Conservation (phyloP, 2,113 vertebrate species). For the Gasterosteus nipponicus region DNA sequence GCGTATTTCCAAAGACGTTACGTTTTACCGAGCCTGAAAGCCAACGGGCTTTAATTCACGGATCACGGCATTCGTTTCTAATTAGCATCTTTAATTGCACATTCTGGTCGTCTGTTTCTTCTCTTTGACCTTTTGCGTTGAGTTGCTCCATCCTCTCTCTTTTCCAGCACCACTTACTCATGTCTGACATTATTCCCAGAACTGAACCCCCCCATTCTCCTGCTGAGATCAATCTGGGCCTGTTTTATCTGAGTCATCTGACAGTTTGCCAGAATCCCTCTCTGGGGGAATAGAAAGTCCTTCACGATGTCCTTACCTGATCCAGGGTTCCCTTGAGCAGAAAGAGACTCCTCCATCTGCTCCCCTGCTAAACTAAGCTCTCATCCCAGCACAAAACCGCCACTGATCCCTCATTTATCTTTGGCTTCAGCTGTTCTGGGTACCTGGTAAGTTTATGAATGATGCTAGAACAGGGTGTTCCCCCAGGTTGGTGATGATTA, state of each 20-base stretch:
- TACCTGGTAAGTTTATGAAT: not conserved
- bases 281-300: conserved; percentile 10
- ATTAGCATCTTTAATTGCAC: conserved; percentile 16
- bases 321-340: not conserved
- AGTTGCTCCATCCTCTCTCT: not conserved
- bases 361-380: not conserved
- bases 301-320: not conserved
- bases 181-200: conserved; percentile 13
- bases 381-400: not conserved
- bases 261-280: conserved; percentile 27
- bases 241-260: conserved; percentile 32
- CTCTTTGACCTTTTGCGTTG: not conserved
- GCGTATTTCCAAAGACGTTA: not conserved
- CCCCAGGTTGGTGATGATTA: not conserved
- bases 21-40: not conserved
- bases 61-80: not conserved
- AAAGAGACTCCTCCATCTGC: not conserved
- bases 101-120: not conserved
- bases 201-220: not conserved
- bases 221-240: conserved; percentile 25
- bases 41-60: not conserved
- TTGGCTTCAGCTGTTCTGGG: not conserved
- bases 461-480: not conserved
- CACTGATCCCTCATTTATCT: not conserved
- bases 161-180: not conserved